These are phyloP conservation scores for Halichoeres trimaculatus DNA, from an alignment of 2,113 vertebrate genomes.

Conservation along the genomic window DNA sequence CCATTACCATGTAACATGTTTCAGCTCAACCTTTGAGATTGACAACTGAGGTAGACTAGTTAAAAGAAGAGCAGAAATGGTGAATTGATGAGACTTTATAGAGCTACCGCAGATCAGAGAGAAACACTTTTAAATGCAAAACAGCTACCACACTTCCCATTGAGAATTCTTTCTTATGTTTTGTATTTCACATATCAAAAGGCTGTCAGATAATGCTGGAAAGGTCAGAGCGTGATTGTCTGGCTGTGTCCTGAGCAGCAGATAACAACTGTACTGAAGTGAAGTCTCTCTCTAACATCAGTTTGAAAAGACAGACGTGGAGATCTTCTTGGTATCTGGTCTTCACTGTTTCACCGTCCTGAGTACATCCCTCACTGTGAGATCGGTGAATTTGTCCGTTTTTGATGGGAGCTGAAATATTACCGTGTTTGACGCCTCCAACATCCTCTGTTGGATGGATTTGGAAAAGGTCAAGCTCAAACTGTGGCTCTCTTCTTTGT, in stretches of 20 bases:
- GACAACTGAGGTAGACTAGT: neutral
- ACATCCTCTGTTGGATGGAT: constrained; percentile 1
- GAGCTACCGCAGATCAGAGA: no score
- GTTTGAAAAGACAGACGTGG: constrained; percentile 18
- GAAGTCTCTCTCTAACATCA: neutral
- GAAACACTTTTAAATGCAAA: neutral
- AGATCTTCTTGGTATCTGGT: constrained; percentile 30
- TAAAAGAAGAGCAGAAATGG: neutral
- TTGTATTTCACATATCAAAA: constrained; percentile 12
- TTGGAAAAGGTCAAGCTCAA: constrained; percentile 41
- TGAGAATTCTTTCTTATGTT: neutral
- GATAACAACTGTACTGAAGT: constrained; percentile 35
- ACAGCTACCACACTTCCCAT: neutral
- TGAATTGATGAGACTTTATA: neutral
- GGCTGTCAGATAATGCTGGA: constrained; percentile 14
- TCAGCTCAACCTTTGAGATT: no score
- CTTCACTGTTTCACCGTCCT: constrained; percentile 16
- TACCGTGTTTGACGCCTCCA: neutral
- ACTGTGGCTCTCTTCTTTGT: constrained; percentile 17
- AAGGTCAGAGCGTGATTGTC: constrained; percentile 45
- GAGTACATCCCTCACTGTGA: neutral
- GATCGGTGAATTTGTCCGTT: neutral
- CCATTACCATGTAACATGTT: no score
- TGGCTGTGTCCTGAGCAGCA: constrained; percentile 10
- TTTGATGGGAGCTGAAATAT: neutral